Evolutionary conservation across 2,888 invertebrate species (phyloP).

Genomic region (Zonitis immaculata): DNA sequence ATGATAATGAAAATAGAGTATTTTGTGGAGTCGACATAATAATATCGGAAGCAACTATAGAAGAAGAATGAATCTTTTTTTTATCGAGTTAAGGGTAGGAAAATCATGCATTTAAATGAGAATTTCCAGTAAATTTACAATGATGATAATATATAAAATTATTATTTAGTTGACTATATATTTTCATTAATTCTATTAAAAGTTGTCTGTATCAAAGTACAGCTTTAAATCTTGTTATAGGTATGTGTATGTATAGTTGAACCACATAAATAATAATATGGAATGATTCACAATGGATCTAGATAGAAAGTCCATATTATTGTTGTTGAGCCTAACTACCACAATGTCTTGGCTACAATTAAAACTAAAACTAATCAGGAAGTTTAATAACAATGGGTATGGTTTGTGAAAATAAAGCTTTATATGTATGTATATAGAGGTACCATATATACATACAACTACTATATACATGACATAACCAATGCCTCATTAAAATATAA

Average conservation of each 20-base stretch:
- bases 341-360: constrained; percentile 8
- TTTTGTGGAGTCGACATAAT: too few relatives aligned
- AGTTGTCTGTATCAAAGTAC: too few relatives aligned
- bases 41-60: too few relatives aligned
- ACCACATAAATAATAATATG: too few relatives aligned
- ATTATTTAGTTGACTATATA: too few relatives aligned
- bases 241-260: too few relatives aligned
- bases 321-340: neutral
- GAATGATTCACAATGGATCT: neutral
- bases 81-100: too few relatives aligned
- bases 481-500: constrained; percentile 37
- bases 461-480: constrained; percentile 19
- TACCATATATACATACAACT: neutral
- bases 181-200: too few relatives aligned
- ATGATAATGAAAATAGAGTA: too few relatives aligned
- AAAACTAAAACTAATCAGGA: constrained; percentile 21
- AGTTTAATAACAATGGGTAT: constrained; percentile 14
- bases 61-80: too few relatives aligned
- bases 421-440: constrained; percentile 8
- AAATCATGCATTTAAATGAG: neutral
- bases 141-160: too few relatives aligned
- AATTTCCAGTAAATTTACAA: neutral
- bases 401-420: constrained; percentile 12
- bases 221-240: too few relatives aligned
- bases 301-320: neutral